These are phyloP conservation scores for Ariolimax columbianus DNA, from an alignment of 2,888 invertebrate species.

Conservation along the genomic window DNA sequence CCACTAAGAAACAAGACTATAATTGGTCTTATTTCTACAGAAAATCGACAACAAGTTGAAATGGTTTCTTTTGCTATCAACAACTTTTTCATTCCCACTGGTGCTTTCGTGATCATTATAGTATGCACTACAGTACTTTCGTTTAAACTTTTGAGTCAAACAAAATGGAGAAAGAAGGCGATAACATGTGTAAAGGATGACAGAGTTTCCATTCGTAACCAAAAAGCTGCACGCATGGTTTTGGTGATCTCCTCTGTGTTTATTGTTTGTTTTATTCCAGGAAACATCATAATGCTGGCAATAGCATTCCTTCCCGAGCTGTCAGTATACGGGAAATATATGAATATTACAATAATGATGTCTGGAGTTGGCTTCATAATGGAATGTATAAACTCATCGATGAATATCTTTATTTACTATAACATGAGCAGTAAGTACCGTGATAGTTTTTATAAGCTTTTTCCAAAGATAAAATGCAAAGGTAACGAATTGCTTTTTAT, in stretches of 20 bases:
- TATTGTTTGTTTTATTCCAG: neutral
- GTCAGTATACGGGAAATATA: neutral
- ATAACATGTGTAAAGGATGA: neutral
- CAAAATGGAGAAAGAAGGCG: neutral
- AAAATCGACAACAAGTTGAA: neutral
- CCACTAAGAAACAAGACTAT: slow-evolving; percentile 13
- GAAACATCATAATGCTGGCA: neutral
- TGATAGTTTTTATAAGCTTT: too few species aligned
- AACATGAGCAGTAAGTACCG: slow-evolving; percentile 4
- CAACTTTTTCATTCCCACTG: neutral
- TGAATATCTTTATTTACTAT: slow-evolving; percentile 14
- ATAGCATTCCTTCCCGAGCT: neutral
- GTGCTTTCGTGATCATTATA: neutral
- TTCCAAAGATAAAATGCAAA: too few species aligned
- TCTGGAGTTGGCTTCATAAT: neutral
- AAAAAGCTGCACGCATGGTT: neutral
- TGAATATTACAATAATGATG: neutral
- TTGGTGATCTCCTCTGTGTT: neutral
- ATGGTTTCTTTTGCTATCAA: neutral
- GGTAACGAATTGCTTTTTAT: too few species aligned
- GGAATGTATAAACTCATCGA: neutral
- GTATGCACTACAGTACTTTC: neutral
- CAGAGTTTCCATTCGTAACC: neutral
- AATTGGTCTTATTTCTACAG: neutral
- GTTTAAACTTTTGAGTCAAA: neutral